Percentiles rank a stretch among this genome's conserved stretches.
Evolutionary conservation across 2,113 vertebrate species (phyloP).

Genomic region (Scomber scombrus): DNA sequence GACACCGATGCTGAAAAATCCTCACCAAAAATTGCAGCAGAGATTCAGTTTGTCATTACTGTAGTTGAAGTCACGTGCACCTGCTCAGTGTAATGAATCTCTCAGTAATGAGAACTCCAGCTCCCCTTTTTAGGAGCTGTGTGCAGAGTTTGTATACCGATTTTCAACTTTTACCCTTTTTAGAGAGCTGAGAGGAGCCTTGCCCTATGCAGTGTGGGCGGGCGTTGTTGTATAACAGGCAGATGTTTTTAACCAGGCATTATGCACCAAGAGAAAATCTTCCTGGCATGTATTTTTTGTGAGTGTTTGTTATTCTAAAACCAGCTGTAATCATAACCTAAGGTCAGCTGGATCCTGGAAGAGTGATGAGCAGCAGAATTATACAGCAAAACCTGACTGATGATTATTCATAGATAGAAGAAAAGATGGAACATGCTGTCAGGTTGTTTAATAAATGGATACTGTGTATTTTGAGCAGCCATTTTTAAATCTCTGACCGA

Average conservation of each 20-base stretch:
- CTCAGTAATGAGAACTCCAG: neutral
- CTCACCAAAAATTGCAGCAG: neutral
- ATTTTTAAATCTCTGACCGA: conserved; percentile 5
- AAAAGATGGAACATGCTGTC: neutral
- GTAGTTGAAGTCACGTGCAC: neutral
- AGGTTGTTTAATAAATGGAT: neutral
- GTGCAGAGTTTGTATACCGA: conserved; percentile 25
- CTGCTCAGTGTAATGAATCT: conserved; percentile 3
- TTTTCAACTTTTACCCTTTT: conserved; percentile 64
- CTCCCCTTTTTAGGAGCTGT: conserved; percentile 2
- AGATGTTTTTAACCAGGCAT: conserved; percentile 66
- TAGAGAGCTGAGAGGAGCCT: conserved; percentile 44
- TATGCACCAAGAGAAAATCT: conserved; percentile 45
- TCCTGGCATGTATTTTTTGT: conserved; percentile 16
- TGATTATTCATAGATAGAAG: conserved; percentile 16
- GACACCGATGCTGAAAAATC: conserved; percentile 11
- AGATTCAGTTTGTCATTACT: neutral
- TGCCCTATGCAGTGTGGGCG: conserved; percentile 67
- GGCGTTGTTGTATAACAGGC: conserved; percentile 68
- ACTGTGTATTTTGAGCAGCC: neutral
- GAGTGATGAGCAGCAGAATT: conserved; percentile 9
- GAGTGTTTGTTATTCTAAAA: conserved; percentile 38
- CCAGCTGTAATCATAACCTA: conserved; percentile 16
- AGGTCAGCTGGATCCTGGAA: conserved; percentile 1
- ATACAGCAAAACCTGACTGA: neutral